Evolutionary conservation across 2,797 vertebrate genomes (phyloP).

Genomic region (Oreortyx pictus): DNA sequence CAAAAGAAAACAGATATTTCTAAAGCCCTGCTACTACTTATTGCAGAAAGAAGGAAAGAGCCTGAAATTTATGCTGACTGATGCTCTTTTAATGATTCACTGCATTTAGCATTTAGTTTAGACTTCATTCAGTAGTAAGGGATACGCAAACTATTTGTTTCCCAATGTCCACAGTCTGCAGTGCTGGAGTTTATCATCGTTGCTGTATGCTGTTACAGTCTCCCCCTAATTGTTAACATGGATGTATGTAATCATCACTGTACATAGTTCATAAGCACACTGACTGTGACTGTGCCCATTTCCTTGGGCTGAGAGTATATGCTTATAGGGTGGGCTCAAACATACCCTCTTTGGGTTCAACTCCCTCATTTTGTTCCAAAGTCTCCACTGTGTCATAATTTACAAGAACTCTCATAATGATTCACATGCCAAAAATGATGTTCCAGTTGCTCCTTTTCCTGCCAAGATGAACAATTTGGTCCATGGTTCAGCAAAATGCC

Average conservation of each 20-base stretch:
- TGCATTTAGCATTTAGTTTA: background rate
- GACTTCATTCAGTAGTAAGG: background rate
- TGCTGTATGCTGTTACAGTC: background rate
- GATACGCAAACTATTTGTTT: background rate
- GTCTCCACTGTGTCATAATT: background rate
- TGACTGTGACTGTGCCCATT: too few species aligned
- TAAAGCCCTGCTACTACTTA: constrained; percentile 21
- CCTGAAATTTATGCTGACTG: constrained; percentile 24
- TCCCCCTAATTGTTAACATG: background rate
- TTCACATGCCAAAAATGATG: background rate
- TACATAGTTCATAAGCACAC: background rate
- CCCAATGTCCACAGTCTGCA: accelerated
- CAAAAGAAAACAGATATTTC: background rate
- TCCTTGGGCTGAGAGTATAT: background rate
- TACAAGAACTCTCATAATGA: background rate
- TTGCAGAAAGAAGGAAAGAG: constrained; percentile 14
- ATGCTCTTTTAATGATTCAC: background rate
- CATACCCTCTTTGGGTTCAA: background rate
- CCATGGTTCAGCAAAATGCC: background rate
- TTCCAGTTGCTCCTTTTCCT: background rate
- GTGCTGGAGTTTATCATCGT: background rate
- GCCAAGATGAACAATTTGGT: background rate
- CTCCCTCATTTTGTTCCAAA: background rate
- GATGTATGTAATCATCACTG: background rate
- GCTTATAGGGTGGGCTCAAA: background rate